Conservation (phyloP, 2,797 vertebrate species). For the Hemibagrus guttatus region DNA sequence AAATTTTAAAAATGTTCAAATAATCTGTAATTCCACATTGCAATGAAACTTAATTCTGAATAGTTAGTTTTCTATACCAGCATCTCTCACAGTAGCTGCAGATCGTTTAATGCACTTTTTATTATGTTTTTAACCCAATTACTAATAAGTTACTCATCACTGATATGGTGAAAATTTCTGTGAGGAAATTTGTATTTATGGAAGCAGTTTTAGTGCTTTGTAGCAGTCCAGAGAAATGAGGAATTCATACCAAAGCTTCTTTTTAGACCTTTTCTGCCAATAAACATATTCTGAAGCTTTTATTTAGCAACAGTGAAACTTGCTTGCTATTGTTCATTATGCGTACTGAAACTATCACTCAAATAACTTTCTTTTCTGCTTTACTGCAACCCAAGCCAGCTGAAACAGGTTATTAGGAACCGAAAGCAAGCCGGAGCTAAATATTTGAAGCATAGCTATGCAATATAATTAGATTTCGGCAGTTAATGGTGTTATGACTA, state of each 20-base stretch:
- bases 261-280: background rate
- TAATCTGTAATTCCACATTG: background rate
- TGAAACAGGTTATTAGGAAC: background rate
- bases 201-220: slow-evolving; percentile 4
- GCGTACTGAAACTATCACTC: background rate
- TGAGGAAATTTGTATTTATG: background rate
- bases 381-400: background rate
- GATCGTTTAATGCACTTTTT: background rate
- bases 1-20: background rate
- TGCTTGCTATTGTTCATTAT: background rate
- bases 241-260: background rate
- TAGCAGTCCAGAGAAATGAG: background rate
- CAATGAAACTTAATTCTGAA: background rate
- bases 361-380: background rate
- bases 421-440: background rate
- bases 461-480: background rate
- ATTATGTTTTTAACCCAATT: background rate
- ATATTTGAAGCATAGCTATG: too few species aligned
- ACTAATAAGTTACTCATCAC: background rate
- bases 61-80: background rate
- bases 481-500: background rate
- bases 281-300: background rate
- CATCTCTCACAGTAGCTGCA: background rate
- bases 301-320: background rate
- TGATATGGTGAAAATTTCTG: background rate